Base-by-base conservation (phyloP, 2,888 invertebrate genomes). In the Oligia fasciuncula region DNA sequence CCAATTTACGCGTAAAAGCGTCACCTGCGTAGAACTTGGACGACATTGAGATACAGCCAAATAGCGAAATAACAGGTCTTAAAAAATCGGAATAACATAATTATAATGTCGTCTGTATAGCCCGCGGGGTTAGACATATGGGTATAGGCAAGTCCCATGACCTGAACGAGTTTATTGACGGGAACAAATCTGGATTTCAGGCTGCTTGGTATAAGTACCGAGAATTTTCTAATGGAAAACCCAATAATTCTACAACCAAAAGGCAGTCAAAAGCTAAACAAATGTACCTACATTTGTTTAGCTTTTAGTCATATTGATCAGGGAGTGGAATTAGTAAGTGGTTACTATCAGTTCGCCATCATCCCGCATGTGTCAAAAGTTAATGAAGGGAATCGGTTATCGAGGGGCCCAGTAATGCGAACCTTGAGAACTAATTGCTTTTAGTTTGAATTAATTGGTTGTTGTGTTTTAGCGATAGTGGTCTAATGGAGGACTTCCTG, bases 361-460 rank as follows among this genome's bases (percentile, higher is more conserved):
- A 66, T 57, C 83, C 73, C 85, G 70, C 49, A 80, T 83, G 54
- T 83, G 79, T 78, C 84, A 62, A 54, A 46, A 84, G 62, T 84
- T 85, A 84, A 86, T 86, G 80, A 62, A 76, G 74, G 74, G 68
- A 66, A 86, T 80, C 80, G 63, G 57, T 77, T 77, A 82, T 77
- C 77, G 40, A 19, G 54, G 80, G 23, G 46, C 62, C 29, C 40
- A 63, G 54, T 46, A 68, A 83, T 54, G n/a, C 8, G 23, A 46
- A 63, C 80, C 83, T 80, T 80, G 68, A 57, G 2, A 76, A 49
- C 68, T 77, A 83, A 83, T 69, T 69, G 57, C 51, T 66, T 79
- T 60, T 66, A 81, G 68, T 83, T 83, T 63, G 0, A 68, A 83
- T 83, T 83, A 80, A 83, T 83, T 65, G 49, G 29, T 74, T 79